Base-by-base conservation (phyloP, 1,140 invertebrate species). In the Apolygus lucorum region DNA sequence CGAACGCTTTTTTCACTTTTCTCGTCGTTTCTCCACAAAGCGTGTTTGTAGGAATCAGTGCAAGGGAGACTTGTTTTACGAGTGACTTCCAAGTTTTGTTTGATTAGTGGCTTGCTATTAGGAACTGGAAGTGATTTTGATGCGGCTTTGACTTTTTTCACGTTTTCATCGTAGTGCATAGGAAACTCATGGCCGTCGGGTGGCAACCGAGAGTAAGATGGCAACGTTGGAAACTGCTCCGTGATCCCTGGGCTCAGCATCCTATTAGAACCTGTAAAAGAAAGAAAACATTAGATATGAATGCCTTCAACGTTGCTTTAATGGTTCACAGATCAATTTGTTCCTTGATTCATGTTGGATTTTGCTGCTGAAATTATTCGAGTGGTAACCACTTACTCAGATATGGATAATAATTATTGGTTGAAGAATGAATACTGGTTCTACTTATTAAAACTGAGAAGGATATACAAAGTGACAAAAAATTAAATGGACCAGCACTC, bases 141-240 rank as follows among this genome's bases (percentile, higher is more conserved):
- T 11, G 54, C 2, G 22, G 13, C 21, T 24, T 27, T 67, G 27
- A 63, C 54, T 28, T 26, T 25, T 62, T 52, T 66, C 34, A 29
- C 27, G 25, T 29, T 42, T 67, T 76, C 72, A 71, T 77, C 75
- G 69, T 77, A 77, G 68, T 77, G 75, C 27, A 87, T 82, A 68
- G 90, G 91, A 80, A 92, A 93, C 77, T 94, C 91, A 77, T 92
- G 89, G 73, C 91, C 91, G 79, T 94, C 91, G 63, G 91, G 91
- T 71, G 91, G 91, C 75, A 91, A 84, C 72, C 91, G 84, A 27
- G 88, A 88, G 71, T 77, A 76, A 26, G 77, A 76, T 28, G 77
- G 76, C 22, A 75, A 70, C 17, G 29, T n/a, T 1, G 64, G 64
- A 21, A 29, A 29, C 25, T 64, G 21, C 21, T 66, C 64, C n/a